Conservation (phyloP, 2,888 invertebrate genomes). For the Tupiocoris notatus region DNA sequence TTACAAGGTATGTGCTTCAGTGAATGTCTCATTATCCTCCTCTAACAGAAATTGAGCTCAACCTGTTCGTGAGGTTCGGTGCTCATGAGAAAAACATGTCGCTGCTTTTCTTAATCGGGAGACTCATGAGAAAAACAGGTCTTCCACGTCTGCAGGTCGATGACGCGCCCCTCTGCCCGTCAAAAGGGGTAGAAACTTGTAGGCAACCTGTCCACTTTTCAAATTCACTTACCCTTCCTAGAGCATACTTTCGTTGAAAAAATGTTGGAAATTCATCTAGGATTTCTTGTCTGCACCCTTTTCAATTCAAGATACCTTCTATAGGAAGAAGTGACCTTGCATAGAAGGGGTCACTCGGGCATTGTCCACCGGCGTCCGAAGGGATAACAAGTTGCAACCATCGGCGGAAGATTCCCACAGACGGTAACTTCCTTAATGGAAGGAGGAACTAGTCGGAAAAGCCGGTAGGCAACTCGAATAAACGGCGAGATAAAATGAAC, state of each 20-base stretch:
- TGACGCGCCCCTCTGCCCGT: not conserved
- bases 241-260: not conserved
- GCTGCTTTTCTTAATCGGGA: too few relatives aligned
- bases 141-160: not conserved
- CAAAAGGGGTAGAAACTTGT: not conserved
- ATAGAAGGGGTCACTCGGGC: not conserved
- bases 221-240: not conserved
- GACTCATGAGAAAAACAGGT: not conserved
- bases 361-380: not conserved
- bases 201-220: not conserved
- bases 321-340: not conserved
- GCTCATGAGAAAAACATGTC: too few relatives aligned
- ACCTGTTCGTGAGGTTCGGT: too few relatives aligned
- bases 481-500: too few relatives aligned
- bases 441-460: not conserved
- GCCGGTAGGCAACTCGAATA: too few relatives aligned
- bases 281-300: not conserved
- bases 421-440: too few relatives aligned
- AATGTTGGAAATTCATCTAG: not conserved
- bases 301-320: not conserved
- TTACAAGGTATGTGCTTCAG: too few relatives aligned
- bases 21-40: too few relatives aligned
- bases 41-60: too few relatives aligned
- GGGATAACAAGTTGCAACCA: not conserved
- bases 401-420: not conserved